Conservation (phyloP, 1,140 invertebrate species). For the Macrosteles quadrilineatus region DNA sequence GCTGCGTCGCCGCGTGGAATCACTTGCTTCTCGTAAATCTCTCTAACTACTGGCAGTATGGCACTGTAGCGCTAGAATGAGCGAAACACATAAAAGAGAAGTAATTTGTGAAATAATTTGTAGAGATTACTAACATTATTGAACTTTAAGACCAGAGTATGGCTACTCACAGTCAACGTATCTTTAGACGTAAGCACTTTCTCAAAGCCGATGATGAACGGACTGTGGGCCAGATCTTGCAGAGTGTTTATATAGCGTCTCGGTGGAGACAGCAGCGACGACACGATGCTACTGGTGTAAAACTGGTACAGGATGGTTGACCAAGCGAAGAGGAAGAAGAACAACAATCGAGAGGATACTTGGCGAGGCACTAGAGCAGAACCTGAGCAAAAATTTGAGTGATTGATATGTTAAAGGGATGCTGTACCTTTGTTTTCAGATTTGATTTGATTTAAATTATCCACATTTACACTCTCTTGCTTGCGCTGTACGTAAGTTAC, state of each 20-base stretch:
- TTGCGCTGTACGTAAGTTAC: no score
- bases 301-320: constrained; percentile 59
- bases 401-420: no score
- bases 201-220: constrained; percentile 16
- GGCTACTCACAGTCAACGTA: constrained; percentile 4
- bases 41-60: no score
- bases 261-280: constrained; percentile 45
- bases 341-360: constrained; percentile 51
- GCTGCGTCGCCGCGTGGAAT: neutral
- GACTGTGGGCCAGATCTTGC: constrained; percentile 11
- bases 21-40: neutral
- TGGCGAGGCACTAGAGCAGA: constrained; percentile 1
- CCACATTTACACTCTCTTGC: no score
- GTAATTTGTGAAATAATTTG: neutral
- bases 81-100: neutral
- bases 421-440: no score
- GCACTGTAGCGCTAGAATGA: no score
- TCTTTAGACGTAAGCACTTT: constrained; percentile 16
- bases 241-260: constrained; percentile 16
- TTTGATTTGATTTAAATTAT: no score
- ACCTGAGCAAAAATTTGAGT: constrained; percentile 8
- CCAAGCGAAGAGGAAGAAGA: constrained; percentile 29
- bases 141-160: no score
- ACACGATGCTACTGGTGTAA: constrained; percentile 36
- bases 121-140: neutral